phyloP scores from a whole-genome alignment of 2,888 invertebrate species.

The Ernsta delagoae region DNA sequence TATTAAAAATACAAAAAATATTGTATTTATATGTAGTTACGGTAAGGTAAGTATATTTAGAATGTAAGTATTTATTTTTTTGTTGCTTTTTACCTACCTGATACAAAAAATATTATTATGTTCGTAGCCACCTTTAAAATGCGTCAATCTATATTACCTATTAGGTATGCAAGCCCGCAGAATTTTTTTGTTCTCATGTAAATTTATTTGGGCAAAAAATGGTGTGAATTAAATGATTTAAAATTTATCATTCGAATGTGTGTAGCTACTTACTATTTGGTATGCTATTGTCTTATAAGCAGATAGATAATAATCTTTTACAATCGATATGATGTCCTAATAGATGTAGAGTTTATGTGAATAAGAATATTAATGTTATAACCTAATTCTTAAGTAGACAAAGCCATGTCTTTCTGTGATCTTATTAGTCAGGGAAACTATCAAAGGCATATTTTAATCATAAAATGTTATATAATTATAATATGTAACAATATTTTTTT shows the following conservation, averaged over 20 bases:
- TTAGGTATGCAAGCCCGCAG: too few relatives aligned
- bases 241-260: neutral
- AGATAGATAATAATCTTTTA: neutral
- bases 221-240: too few relatives aligned
- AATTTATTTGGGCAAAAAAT: neutral
- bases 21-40: conserved; percentile 3
- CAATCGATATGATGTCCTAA: neutral
- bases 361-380: conserved; percentile 2
- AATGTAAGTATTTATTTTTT: conserved; percentile 26
- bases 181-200: too few relatives aligned
- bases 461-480: neutral
- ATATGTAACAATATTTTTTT: neutral
- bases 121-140: too few relatives aligned
- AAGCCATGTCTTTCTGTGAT: conserved; percentile 41
- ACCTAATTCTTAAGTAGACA: conserved; percentile 21
- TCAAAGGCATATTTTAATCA: conserved; percentile 4
- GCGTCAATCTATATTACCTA: too few relatives aligned
- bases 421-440: conserved; percentile 40
- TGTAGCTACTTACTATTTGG: too few relatives aligned
- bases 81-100: neutral
- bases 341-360: neutral
- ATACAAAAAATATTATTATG: too few relatives aligned
- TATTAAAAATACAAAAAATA: conserved; percentile 15
- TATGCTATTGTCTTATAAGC: neutral
- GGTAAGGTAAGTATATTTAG: conserved; percentile 41